Conservation (phyloP, 2,888 invertebrate genomes). For the Microplitis manilae region DNA sequence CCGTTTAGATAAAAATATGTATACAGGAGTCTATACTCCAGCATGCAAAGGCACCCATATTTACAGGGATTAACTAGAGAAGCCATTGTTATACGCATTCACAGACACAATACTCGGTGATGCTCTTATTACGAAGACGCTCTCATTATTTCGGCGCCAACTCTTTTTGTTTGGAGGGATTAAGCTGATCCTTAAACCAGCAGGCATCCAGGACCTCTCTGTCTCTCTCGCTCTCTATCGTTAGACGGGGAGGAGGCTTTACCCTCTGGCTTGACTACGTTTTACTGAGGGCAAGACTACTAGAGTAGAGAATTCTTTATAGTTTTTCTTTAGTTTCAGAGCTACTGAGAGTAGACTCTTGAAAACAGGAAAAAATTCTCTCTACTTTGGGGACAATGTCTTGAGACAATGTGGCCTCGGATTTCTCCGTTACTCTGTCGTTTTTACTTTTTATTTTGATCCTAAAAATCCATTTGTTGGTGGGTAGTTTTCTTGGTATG, state of each 20-base stretch:
- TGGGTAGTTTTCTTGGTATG: background rate
- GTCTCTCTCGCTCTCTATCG: background rate
- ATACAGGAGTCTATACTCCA: background rate
- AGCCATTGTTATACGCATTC: constrained; percentile 50
- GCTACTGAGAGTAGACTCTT: constrained; percentile 16
- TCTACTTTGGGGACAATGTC: constrained; percentile 43
- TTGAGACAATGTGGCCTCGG: constrained; percentile 14
- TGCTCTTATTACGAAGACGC: constrained; percentile 56
- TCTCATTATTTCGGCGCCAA: constrained; percentile 66
- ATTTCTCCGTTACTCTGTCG: constrained; percentile 14
- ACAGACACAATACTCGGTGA: constrained; percentile 51
- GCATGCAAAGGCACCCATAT: constrained; percentile 53
- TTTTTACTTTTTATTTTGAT: constrained; percentile 1
- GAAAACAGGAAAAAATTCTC: constrained; percentile 39
- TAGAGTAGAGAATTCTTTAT: background rate
- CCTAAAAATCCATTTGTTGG: constrained; percentile 1
- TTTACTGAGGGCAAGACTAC: background rate
- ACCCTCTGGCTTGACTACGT: background rate
- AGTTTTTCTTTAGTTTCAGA: constrained; percentile 38
- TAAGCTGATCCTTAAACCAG: constrained; percentile 57
- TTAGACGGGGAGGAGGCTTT: background rate
- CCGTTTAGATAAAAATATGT: background rate
- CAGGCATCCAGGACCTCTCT: constrained; percentile 35
- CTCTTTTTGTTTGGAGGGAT: constrained; percentile 67
- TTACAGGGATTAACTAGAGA: constrained; percentile 60